These are phyloP conservation scores for Ictalurus punctatus DNA, from an alignment of 2,113 vertebrate species.

Conservation along the genomic window DNA sequence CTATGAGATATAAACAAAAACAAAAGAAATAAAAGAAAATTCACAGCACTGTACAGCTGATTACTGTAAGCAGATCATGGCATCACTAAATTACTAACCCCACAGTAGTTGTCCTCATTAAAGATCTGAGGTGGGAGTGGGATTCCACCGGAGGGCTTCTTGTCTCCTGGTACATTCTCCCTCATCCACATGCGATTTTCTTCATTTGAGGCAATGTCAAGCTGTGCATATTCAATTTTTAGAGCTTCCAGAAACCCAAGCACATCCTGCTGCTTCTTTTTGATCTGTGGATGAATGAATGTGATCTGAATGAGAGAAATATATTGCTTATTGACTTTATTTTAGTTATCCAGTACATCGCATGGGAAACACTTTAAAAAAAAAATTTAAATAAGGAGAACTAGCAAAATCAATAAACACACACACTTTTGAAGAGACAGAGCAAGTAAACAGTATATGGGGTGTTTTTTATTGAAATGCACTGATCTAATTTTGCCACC, in stretches of 20 bases:
- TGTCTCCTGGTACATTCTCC: conserved; percentile 91
- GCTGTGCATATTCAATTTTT: conserved; percentile 89
- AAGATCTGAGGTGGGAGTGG: conserved; percentile 98
- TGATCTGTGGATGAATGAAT: conserved; percentile 77
- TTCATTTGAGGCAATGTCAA: conserved; percentile 95
- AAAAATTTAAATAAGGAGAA: not conserved
- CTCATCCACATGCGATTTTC: conserved; percentile 97
- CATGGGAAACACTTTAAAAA: not conserved
- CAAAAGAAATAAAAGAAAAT: no score
- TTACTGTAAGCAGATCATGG: not conserved
- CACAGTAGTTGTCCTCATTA: conserved; percentile 92
- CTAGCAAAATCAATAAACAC: not conserved
- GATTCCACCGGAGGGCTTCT: conserved; percentile 92
- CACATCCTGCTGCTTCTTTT: conserved; percentile 98
- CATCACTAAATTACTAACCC: conserved; percentile 74
- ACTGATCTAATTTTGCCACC: not conserved
- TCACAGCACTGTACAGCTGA: not conserved
- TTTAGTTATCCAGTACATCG: not conserved
- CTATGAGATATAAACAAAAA: no score
- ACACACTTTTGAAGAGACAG: not conserved
- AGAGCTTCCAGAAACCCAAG: conserved; percentile 93
- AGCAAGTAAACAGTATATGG: not conserved
- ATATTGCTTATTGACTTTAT: not conserved
- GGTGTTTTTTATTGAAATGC: not conserved
- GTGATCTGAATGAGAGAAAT: not conserved